These are phyloP conservation scores for Serripes groenlandicus DNA, from an alignment of 2,888 invertebrate genomes.

Conservation along the genomic window DNA sequence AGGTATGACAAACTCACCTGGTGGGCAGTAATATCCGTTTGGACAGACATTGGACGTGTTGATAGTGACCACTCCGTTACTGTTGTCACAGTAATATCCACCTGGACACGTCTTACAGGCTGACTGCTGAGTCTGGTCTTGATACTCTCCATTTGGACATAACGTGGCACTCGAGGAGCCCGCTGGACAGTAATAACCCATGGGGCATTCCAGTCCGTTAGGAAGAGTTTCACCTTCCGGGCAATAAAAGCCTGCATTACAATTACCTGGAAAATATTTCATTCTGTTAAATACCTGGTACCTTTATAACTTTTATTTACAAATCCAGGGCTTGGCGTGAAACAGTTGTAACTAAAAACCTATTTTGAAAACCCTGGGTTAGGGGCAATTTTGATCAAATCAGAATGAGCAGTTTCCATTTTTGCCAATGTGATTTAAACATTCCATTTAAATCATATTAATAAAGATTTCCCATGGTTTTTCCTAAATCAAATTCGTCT, in stretches of 20 bases:
- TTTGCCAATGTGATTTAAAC: no score
- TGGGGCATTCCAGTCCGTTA: constrained; percentile 75
- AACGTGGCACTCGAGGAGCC: constrained; percentile 70
- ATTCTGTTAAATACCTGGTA: no score
- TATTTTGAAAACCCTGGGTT: no score
- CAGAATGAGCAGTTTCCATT: no score
- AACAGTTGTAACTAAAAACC: no score
- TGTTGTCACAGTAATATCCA: constrained; percentile 85
- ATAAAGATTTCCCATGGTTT: no score
- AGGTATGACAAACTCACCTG: constrained; percentile 76
- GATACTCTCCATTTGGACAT: constrained; percentile 82
- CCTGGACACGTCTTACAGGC: constrained; percentile 81
- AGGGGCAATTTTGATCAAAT: no score
- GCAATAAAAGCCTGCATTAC: constrained; percentile 84
- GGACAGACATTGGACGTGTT: constrained; percentile 82
- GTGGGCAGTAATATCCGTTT: constrained; percentile 83
- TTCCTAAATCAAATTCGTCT: no score
- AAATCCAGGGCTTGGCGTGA: no score
- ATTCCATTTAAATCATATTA: no score
- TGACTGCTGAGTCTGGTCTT: constrained; percentile 78
- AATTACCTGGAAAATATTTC: constrained; percentile 82
- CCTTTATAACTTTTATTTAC: no score
- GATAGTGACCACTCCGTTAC: constrained; percentile 79
- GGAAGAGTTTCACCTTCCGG: constrained; percentile 78
- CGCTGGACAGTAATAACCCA: constrained; percentile 83